Evolutionary conservation across 2,888 invertebrate species (phyloP).

Genomic region (Acrobasis consociella): DNA sequence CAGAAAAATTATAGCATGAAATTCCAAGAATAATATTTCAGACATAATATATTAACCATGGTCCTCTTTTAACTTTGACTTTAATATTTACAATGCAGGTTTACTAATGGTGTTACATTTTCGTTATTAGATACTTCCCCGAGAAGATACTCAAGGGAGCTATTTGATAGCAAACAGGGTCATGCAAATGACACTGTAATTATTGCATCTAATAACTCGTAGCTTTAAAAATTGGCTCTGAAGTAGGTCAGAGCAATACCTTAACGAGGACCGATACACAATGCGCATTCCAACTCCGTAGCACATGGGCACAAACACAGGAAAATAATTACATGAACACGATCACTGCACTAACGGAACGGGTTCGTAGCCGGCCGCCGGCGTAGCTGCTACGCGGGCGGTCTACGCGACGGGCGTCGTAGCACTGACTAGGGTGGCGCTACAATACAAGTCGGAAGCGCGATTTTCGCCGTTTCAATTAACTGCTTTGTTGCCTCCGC

Average conservation of each 20-base stretch:
- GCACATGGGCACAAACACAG: conserved; percentile 40
- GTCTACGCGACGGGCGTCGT: conserved; percentile 72
- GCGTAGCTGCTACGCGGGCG: conserved; percentile 66
- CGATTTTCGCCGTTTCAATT: conserved; percentile 68
- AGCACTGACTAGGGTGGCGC: conserved; percentile 71
- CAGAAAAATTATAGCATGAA: neutral
- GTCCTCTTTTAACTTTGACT: neutral
- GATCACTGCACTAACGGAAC: conserved; percentile 53
- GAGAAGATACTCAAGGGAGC: conserved; percentile 6
- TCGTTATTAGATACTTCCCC: conserved; percentile 4
- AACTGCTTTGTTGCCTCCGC: conserved; percentile 73
- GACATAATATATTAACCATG: neutral
- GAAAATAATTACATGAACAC: conserved; percentile 34
- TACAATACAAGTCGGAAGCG: conserved; percentile 43
- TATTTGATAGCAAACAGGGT: conserved; percentile 16
- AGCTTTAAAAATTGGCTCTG: neutral
- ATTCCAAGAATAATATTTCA: neutral
- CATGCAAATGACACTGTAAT: conserved; percentile 14
- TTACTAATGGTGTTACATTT: conserved; percentile 8
- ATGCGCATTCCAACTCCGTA: conserved; percentile 57
- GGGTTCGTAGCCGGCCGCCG: conserved; percentile 60
- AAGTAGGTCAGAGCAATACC: neutral
- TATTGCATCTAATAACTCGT: neutral
- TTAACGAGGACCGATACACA: conserved; percentile 23
- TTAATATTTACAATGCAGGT: neutral